Percentiles rank a stretch among this genome's conserved stretches.
Conservation (phyloP, 2,888 invertebrate species). For the Ptilodon capucinus region DNA sequence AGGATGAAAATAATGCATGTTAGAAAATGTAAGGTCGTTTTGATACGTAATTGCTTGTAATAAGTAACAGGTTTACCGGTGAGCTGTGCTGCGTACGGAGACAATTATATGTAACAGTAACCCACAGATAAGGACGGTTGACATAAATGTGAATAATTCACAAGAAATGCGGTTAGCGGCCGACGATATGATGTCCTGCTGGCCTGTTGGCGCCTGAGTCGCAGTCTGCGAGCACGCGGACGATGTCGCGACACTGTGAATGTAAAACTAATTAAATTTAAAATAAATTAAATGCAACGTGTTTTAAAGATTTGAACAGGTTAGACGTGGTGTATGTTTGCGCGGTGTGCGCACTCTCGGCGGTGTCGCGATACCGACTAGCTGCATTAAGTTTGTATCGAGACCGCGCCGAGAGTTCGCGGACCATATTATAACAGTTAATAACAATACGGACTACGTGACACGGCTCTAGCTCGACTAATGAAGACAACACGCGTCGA, state of each 20-base stretch:
- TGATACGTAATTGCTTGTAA: too few species aligned
- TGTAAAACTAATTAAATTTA: too few species aligned
- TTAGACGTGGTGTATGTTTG: too few species aligned
- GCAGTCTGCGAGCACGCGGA: not conserved
- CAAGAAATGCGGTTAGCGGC: not conserved
- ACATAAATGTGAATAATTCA: not conserved
- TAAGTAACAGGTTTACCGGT: too few species aligned
- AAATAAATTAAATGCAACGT: too few species aligned
- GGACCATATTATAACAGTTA: not conserved
- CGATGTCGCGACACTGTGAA: too few species aligned
- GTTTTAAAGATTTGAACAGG: too few species aligned
- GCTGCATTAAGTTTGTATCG: slow-evolving; percentile 21
- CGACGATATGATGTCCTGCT: not conserved
- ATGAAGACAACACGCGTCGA: slow-evolving; percentile 30
- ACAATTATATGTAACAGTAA: not conserved
- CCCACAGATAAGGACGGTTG: not conserved
- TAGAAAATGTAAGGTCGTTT: too few species aligned
- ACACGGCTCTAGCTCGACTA: slow-evolving; percentile 34
- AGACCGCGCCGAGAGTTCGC: slow-evolving; percentile 15
- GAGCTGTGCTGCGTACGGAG: not conserved
- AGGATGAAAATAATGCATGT: too few species aligned
- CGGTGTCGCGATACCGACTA: slow-evolving; percentile 6
- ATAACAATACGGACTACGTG: slow-evolving; percentile 6
- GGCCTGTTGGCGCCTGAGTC: not conserved
- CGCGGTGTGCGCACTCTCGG: slow-evolving; percentile 10